Base-by-base conservation (phyloP, 2,113 vertebrate species). In the Eulacestoma nigropectus region DNA sequence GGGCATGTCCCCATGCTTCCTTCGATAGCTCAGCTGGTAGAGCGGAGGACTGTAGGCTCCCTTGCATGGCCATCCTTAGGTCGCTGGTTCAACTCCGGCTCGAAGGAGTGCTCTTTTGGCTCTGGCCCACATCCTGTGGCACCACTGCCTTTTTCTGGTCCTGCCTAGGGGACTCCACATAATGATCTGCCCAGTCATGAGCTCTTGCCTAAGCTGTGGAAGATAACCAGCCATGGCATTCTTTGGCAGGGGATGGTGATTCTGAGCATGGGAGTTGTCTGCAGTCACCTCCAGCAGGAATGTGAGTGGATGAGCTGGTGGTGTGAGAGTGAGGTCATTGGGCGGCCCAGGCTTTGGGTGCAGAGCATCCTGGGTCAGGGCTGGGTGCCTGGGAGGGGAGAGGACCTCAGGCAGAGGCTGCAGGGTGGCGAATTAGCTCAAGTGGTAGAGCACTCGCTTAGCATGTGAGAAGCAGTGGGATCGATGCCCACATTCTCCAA, bases 21-120 rank as follows among this genome's bases (percentile, higher is more conserved):
- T 84, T 70, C 2, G 4, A 98, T 98, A 99, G 98, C 98, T 98
- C 98, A 99, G 98, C 98, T 98, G 98, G 98, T 98, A 99, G 99
- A 99, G 98, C 96, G 98, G 98, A 99, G 98, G 98, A 99, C 99
- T 99, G 98, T 69, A 89, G 87, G 46, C 53, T 69, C 44, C 19
- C 44, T 80, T 60, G 50, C 17, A 7, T 0, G 1, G 90, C 49
- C 4, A 98, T 98, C 98, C 98, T 98, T 98, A 99, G 98, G 98
- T 98, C 96, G 97, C 98, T 98, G 98, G 98, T 99, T 99, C 98
- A 96, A 98, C 93, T 98, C 98, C 93, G 97, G 57, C 76, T 90
- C 6, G 23, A 93, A 93, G 57, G 63, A 90, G 57, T 25, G 3
- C 4, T 2, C 39, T 90, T 93, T 95, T 93, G 82, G 0, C 62